These are phyloP conservation scores for Fissipunctia ypsillon DNA, from an alignment of 2,888 invertebrate genomes.

Conservation along the genomic window DNA sequence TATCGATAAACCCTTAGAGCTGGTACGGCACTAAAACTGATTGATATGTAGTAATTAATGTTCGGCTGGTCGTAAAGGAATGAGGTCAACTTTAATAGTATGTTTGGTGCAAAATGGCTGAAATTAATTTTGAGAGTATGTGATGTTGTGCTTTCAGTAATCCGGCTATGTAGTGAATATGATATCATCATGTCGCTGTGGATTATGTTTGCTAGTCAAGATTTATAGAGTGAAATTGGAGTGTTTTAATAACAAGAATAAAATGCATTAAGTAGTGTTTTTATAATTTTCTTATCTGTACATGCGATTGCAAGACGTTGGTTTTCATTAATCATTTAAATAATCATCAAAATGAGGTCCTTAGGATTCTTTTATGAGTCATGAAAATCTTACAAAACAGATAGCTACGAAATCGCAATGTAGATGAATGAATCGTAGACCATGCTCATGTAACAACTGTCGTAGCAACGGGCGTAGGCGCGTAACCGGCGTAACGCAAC, in stretches of 20 bases:
- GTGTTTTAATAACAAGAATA: background rate
- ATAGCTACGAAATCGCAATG: background rate
- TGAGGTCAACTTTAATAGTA: slow-evolving; percentile 58
- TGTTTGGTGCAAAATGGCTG: slow-evolving; percentile 46
- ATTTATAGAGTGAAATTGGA: slow-evolving; percentile 7
- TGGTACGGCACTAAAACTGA: slow-evolving; percentile 59
- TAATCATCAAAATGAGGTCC: too few relatives aligned
- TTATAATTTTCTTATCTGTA: background rate
- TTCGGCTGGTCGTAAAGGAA: slow-evolving; percentile 51
- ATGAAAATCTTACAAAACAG: background rate
- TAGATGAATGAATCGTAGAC: background rate
- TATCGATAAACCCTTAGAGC: slow-evolving; percentile 47
- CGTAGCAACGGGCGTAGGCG: background rate
- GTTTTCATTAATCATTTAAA: too few relatives aligned
- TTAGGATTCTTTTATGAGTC: too few relatives aligned
- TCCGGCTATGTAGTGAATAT: slow-evolving; percentile 16
- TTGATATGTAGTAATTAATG: slow-evolving; percentile 63
- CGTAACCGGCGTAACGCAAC: background rate
- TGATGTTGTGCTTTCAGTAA: slow-evolving; percentile 26
- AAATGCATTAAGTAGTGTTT: background rate
- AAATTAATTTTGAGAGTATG: slow-evolving; percentile 48
- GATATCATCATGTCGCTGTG: slow-evolving; percentile 27
- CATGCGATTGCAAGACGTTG: background rate
- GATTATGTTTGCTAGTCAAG: slow-evolving; percentile 15
- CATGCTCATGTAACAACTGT: background rate